Evolutionary conservation across 2,797 vertebrate genomes (phyloP).

Genomic region (Decapterus maruadsi): DNA sequence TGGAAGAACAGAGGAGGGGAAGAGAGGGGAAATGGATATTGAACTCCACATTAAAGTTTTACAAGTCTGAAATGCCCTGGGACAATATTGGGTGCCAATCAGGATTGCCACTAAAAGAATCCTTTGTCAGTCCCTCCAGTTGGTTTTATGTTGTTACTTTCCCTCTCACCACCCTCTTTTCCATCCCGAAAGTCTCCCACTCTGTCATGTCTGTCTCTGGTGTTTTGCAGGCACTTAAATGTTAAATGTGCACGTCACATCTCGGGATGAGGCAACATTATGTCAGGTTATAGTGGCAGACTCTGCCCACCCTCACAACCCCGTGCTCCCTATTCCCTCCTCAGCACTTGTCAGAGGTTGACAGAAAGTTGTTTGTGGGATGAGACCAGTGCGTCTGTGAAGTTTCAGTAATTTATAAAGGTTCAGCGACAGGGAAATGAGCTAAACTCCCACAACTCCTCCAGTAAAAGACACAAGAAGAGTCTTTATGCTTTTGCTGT

Average conservation of each 20-base stretch:
- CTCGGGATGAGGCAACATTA: conserved; percentile 44
- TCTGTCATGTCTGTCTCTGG: conserved; percentile 57
- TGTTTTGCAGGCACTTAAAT: conserved; percentile 33
- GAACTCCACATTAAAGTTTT: conserved; percentile 65
- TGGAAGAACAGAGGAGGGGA: conserved; percentile 53
- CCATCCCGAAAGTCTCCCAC: conserved; percentile 49
- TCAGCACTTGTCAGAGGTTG: conserved; percentile 38
- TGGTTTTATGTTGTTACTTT: conserved; percentile 58
- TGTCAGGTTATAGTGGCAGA: conserved; percentile 44
- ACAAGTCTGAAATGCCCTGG: conserved; percentile 59
- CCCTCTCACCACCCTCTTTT: conserved; percentile 59
- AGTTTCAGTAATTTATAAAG: conserved; percentile 23
- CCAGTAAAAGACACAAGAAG: conserved; percentile 25
- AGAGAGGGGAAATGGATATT: conserved; percentile 50
- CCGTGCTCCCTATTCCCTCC: conserved; percentile 1
- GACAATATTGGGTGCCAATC: conserved; percentile 62
- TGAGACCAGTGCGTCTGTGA: conserved; percentile 2
- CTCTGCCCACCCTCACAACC: conserved; percentile 25
- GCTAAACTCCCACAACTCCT: conserved; percentile 19
- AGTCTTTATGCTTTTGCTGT: conserved; percentile 28
- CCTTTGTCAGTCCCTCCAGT: conserved; percentile 63
- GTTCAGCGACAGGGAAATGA: conserved; percentile 29
- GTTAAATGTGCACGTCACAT: conserved; percentile 46
- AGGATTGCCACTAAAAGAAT: conserved; percentile 65
- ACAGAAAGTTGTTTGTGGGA: conserved; percentile 26